A percentile compares a stretch with the other conserved stretches of the same genome.
Evolutionary conservation across 2,797 vertebrate species (phyloP).

Genomic region (Chelon labrosus): DNA sequence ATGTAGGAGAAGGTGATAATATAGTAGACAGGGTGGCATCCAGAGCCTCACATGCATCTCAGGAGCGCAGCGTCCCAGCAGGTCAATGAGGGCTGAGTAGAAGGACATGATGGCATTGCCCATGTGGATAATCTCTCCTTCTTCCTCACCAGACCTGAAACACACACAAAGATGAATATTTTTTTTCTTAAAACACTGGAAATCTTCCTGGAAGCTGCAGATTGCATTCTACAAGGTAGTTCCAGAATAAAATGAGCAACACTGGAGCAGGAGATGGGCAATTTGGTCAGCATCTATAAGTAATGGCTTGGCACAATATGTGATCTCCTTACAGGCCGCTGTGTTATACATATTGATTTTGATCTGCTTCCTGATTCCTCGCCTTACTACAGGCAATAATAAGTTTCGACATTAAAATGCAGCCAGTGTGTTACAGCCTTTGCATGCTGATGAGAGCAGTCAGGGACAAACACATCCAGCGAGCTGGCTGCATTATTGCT

Average conservation of each 20-base stretch:
- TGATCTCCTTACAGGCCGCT: conserved; percentile 9
- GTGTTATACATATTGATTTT: conserved; percentile 44
- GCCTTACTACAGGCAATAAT: conserved; percentile 38
- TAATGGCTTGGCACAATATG: conserved; percentile 23
- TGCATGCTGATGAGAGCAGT: conserved; percentile 40
- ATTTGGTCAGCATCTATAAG: conserved; percentile 15
- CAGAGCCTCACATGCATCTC: conserved; percentile 94
- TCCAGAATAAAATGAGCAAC: neutral
- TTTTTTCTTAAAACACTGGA: neutral
- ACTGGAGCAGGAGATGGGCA: neutral
- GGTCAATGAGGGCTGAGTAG: conserved; percentile 98
- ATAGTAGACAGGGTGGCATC: neutral
- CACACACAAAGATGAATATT: conserved; percentile 18
- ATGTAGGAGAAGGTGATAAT: too few species aligned
- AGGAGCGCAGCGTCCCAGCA: conserved; percentile 97
- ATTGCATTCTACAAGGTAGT: neutral
- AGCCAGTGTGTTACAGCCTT: conserved; percentile 26
- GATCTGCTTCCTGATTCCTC: conserved; percentile 20
- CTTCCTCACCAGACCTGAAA: conserved; percentile 87
- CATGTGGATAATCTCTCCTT: conserved; percentile 94
- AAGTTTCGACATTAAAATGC: conserved; percentile 45
- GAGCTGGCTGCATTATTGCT: neutral
- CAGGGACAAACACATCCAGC: conserved; percentile 2
- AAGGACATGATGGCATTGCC: conserved; percentile 99
- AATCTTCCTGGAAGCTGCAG: neutral